These are phyloP conservation scores for Microcebus jonahi DNA, from an alignment of 2,113 vertebrate genomes.

Conservation along the genomic window DNA sequence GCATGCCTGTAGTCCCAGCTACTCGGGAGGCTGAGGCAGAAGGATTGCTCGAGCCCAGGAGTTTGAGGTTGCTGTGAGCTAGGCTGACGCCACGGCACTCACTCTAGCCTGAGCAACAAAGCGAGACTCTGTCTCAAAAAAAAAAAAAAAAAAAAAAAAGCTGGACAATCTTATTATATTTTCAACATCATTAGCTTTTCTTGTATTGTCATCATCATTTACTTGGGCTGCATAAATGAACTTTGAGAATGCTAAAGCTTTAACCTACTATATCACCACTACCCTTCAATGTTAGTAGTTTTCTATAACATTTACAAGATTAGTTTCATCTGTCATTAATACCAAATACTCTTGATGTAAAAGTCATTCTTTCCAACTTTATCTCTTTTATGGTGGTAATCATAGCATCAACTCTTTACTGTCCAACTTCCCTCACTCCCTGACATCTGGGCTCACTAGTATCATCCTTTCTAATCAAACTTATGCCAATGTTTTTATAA, in stretches of 20 bases:
- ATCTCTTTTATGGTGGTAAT: not conserved
- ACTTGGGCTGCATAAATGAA: not conserved
- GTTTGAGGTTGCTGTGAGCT: no score
- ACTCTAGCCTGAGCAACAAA: no score
- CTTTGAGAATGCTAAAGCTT: not conserved
- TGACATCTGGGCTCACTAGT: not conserved
- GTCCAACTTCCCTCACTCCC: not conserved
- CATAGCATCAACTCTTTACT: not conserved
- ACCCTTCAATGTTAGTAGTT: not conserved
- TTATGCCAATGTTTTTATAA: not conserved
- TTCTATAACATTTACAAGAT: not conserved
- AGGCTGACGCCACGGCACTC: no score
- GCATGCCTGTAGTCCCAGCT: no score
- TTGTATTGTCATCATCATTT: not conserved
- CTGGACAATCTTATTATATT: not conserved
- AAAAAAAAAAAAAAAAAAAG: no score
- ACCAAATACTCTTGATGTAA: not conserved
- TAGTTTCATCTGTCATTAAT: not conserved
- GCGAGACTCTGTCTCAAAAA: no score
- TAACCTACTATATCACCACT: not conserved
- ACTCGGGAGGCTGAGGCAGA: no score
- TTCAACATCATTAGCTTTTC: not conserved
- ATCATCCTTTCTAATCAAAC: not conserved
- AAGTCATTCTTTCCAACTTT: not conserved
- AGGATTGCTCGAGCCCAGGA: no score